Base-by-base conservation (phyloP, 2,888 invertebrate genomes). In the Heliconius ethilla region DNA sequence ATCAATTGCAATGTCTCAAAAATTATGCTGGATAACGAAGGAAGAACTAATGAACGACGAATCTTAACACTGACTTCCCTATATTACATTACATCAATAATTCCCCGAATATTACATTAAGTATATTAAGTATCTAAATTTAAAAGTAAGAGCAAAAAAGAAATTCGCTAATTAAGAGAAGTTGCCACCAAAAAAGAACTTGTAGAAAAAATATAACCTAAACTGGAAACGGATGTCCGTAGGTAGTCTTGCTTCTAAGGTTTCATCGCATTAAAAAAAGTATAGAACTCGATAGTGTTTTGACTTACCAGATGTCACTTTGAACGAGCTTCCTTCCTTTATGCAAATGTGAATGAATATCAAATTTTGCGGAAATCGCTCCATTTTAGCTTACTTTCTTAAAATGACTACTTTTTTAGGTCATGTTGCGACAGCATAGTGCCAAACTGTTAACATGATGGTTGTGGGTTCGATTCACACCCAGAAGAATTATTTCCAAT, bases 151-250 rank as follows among this genome's bases (percentile, higher is more conserved):
- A 67, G 5, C 5, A 33, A 67, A n/a, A n/a, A n/a, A n/a, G n/a
- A 67, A 40, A 40, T n/a, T 67, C 1, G 40, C n/a, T 37, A 33
- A 45, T 13, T 18, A 33, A n/a, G 15, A 37, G n/a, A 33, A 40
- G n/a, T 22, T 27, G 15, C n/a, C 3, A 11, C 3, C 59, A n/a
- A 13, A 27, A 25, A 76, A 72, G 22, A 72, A 66, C 65, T 33
- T 62, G 63, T 70, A 72, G n/a, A 55, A 76, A 55, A 67, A 75
- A 67, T 55, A 45, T 62, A 59, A 67, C 55, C 72, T 18, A 55
- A n/a, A 59, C 66, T 67, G 77, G 73, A 45, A 77, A n/a, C 77
- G 67, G 77, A 77, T 40, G 67, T 77, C 77, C 73, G 77, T 22
- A 45, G 51, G 29, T 51, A 63, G 18, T 37, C 45, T n/a, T n/a